phyloP scores from a whole-genome alignment of 2,888 invertebrate genomes.

The Xestia ashworthii region DNA sequence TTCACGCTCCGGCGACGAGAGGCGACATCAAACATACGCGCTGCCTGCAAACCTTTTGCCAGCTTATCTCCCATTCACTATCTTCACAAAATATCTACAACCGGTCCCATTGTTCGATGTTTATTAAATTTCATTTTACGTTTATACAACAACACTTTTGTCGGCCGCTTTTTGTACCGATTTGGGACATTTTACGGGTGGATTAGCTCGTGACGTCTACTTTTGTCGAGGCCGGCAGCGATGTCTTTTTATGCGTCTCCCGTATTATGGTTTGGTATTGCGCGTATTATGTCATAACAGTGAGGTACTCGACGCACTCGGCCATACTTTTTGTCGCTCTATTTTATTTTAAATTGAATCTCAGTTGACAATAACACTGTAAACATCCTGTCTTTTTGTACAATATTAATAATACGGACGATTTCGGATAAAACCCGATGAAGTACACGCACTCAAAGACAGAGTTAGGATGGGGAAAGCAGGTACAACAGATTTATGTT shows the following conservation, averaged over 20 bases:
- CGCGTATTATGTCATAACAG: slow-evolving; percentile 91
- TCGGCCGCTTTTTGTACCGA: slow-evolving; percentile 86
- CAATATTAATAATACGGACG: slow-evolving; percentile 74
- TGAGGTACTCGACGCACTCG: slow-evolving; percentile 83
- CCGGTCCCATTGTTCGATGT: slow-evolving; percentile 85
- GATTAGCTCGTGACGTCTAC: slow-evolving; percentile 86
- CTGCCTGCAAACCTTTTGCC: slow-evolving; percentile 88
- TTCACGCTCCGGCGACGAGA: slow-evolving; percentile 88
- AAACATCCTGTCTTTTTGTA: slow-evolving; percentile 87
- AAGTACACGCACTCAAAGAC: slow-evolving; percentile 50
- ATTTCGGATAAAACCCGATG: slow-evolving; percentile 39
- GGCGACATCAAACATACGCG: slow-evolving; percentile 90
- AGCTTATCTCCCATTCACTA: slow-evolving; percentile 90
- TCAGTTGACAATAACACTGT: slow-evolving; percentile 86
- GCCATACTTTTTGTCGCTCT: slow-evolving; percentile 79
- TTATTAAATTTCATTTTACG: slow-evolving; percentile 91
- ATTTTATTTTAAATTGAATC: slow-evolving; percentile 88
- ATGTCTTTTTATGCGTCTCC: slow-evolving; percentile 86
- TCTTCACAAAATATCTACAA: slow-evolving; percentile 87
- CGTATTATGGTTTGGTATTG: slow-evolving; percentile 88
- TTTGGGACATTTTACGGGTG: slow-evolving; percentile 91
- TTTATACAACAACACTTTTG: slow-evolving; percentile 90
- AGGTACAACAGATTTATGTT: no score
- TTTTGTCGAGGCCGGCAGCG: slow-evolving; percentile 82
- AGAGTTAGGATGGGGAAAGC: slow-evolving; percentile 17